Evolutionary conservation across 1,140 invertebrate species (phyloP).

Genomic region (Papilio dardanus): DNA sequence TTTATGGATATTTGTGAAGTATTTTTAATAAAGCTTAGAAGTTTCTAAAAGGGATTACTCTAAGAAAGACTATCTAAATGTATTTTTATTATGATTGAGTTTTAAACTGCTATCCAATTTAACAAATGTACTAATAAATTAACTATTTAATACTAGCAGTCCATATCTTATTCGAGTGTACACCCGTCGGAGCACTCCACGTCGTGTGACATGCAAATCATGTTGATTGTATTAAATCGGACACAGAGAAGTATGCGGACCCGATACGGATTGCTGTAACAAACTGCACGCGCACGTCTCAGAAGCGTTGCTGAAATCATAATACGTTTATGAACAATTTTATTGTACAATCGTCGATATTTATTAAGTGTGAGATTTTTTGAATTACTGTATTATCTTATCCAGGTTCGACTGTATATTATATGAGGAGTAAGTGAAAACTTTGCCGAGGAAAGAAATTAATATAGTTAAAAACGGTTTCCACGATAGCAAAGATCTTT

Average conservation of each 20-base stretch:
- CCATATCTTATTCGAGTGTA: background rate
- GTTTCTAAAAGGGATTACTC: background rate
- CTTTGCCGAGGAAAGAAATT: background rate
- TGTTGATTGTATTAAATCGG: slow-evolving; percentile 78
- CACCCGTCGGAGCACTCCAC: slow-evolving; percentile 11
- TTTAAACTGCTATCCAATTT: background rate
- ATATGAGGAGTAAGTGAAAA: too few relatives aligned
- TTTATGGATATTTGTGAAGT: too few relatives aligned
- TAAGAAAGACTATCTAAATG: background rate
- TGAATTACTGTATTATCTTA: background rate
- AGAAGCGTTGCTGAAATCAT: slow-evolving; percentile 47
- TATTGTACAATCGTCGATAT: slow-evolving; percentile 42
- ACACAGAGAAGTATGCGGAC: slow-evolving; percentile 63
- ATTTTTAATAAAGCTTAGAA: too few relatives aligned
- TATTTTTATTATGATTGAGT: background rate
- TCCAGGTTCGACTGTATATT: background rate
- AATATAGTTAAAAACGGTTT: slow-evolving; percentile 16
- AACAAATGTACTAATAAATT: background rate
- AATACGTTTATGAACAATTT: slow-evolving; percentile 65
- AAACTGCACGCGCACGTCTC: slow-evolving; percentile 56
- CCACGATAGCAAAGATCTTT: background rate
- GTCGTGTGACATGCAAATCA: slow-evolving; percentile 79
- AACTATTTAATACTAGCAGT: slow-evolving; percentile 1
- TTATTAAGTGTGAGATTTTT: background rate
- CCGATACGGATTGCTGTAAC: slow-evolving; percentile 73